Base-by-base conservation (phyloP, 2,113 vertebrate species). In the Oryzias woworae region DNA sequence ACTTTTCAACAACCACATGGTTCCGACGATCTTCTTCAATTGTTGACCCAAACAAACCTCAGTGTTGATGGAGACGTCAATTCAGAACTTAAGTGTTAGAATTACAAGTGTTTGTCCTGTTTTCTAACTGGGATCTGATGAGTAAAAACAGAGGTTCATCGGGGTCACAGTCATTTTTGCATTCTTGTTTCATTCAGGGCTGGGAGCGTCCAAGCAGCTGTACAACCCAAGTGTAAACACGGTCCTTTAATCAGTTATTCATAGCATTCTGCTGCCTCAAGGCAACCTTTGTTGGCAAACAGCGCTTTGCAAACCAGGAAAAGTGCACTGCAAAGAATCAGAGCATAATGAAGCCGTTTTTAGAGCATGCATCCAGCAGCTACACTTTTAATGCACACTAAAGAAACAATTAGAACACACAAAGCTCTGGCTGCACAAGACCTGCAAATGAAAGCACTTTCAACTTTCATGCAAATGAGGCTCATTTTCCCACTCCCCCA, bases 231-330 rank as follows among this genome's bases (percentile, higher is more conserved):
- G 66, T 56, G 53, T 68, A 80, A 87, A 79, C 72, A 61, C 8
- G 24, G 55, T 43, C 67, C 60, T 82, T 82, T 71, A 85, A 80
- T 87, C 68, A 66, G 47, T 68, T 73, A 81, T 87, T 85, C 71
- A 44, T 58, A 57, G 75, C 28, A 36, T 66, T 83, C 60, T 66
- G 44, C 53, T 64, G 78, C 80, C 76, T 80, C 42, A 31, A 78
- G 80, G 78, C 49, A 58, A 48, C 57, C 26, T 67, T 66, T 60
- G 60, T 62, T 79, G 68, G 80, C 68, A 83, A 83, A 83, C 77
- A 83, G 18, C 17, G 67, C 62, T 83, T 73, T 82, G 68, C 62
- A 71, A 75, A 69, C 53, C 58, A 67, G 68, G 57, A 69, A 64
- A 69, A 77, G 69, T 62, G 72, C 66, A 65, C 49, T 20, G 71